Base-by-base conservation (phyloP, 2,888 invertebrate species). In the Acholoe squamosa region DNA sequence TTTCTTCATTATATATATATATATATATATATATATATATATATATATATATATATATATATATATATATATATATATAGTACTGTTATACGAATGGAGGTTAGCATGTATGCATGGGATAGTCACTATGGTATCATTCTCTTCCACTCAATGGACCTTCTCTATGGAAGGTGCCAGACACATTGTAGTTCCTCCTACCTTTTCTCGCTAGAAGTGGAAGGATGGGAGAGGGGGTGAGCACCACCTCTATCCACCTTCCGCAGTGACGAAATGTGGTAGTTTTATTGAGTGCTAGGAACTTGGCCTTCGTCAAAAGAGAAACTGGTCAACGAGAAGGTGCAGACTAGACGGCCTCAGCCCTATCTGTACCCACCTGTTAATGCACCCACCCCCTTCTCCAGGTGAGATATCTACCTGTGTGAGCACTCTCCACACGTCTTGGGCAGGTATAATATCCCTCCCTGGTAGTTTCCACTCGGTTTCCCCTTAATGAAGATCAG, bases 341-440 rank as follows among this genome's bases (percentile, higher is more conserved):
- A 61, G 43, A 43, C 43, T 43, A 43, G 43, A 43, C 43, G 43
- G 43, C 43, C 43, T 10, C 43, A 3, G 43, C 10, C 43, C 43
- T 43, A 10, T 43, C 43, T 43, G 43, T 43, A 10, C 43, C 43
- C 43, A 43, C 43, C 43, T 43, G 43, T 43, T 43, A 43, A 10
- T 43, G 43, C 43, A 43, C 43, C 43, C 43, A 43, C 43, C 43
- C 43, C 43, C 43, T 61, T 19, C 22, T 61, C n/a, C 61, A 61
- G 61, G 61, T 61, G 61, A n/a, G 61, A 19, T 61, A n/a, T 61
- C 61, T 61, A 61, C 22, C 61, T n/a, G 61, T 43, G 43, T 61
- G 61, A 61, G 61, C 61, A 61, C 61, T n/a, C 61, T 3, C 61
- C 61, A 61, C 61, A 61, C 61, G 22, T n/a, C 61, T 61, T 61